Evolutionary conservation across 2,888 invertebrate genomes (phyloP).

Genomic region (Helicoverpa assulta): DNA sequence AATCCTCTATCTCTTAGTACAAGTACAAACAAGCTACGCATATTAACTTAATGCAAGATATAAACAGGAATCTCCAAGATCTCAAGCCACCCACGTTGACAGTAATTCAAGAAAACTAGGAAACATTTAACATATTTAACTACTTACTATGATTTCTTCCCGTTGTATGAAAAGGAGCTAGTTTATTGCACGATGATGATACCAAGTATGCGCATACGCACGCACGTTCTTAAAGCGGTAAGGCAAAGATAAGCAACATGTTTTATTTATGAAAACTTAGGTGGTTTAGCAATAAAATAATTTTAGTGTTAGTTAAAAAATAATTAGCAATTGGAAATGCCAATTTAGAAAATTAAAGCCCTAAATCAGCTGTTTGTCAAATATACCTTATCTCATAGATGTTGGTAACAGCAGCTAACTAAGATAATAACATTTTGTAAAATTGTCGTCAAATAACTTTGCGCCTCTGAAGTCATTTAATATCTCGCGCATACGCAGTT

Average conservation of each 20-base stretch:
- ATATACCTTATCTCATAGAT: no score
- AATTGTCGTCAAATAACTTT: no score
- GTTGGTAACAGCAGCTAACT: no score
- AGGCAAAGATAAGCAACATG: not conserved
- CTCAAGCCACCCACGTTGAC: not conserved
- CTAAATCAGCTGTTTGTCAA: no score
- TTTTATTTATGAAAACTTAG: not conserved
- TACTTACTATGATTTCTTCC: not conserved
- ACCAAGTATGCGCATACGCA: not conserved
- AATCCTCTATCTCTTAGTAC: not conserved
- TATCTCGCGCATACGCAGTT: no score
- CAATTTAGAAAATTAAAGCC: no score
- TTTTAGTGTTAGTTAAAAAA: no score
- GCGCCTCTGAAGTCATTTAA: no score
- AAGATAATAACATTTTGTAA: no score
- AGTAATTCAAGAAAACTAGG: not conserved
- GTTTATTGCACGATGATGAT: not conserved
- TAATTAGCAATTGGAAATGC: no score
- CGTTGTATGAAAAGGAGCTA: not conserved
- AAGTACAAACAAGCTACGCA: not conserved
- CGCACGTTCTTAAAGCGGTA: not conserved
- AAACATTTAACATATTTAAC: not conserved
- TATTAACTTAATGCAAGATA: not conserved
- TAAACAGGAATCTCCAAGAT: not conserved
- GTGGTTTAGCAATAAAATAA: no score